Percentiles rank a stretch among this genome's conserved stretches.
These are phyloP conservation scores for Drosophila kokeensis DNA, from an alignment of 2,888 invertebrate genomes.

Conservation along the genomic window DNA sequence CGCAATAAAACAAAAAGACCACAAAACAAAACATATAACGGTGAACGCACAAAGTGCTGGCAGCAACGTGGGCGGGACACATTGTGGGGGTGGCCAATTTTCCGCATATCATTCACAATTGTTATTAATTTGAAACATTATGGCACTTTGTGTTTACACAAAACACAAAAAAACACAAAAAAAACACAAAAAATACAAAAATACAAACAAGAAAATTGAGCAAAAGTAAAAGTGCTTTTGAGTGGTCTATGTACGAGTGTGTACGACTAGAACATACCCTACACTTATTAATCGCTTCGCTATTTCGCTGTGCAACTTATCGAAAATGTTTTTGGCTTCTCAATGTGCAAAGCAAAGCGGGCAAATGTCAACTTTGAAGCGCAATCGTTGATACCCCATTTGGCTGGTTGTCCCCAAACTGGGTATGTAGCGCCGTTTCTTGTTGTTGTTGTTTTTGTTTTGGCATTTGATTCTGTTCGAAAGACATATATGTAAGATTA, in stretches of 20 bases:
- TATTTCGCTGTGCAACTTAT: background rate
- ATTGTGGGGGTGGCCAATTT: conserved; percentile 34
- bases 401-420: background rate
- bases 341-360: too few species aligned
- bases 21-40: background rate
- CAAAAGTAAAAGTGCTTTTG: conserved; percentile 35
- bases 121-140: conserved; percentile 76
- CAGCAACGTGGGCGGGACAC: conserved; percentile 4
- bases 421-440: conserved; percentile 3
- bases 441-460: conserved; percentile 15
- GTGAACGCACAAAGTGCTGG: background rate
- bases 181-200: conserved; percentile 15
- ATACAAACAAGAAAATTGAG: background rate
- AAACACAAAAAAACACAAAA: conserved; percentile 12
- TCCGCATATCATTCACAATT: conserved; percentile 63
- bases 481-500: conserved; percentile 9
- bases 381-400: conserved; percentile 8
- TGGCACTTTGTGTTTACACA: conserved; percentile 68
- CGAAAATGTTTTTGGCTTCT: too few species aligned
- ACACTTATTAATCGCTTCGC: background rate
- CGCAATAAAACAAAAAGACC: background rate
- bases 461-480: conserved; percentile 28
- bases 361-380: background rate
- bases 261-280: conserved; percentile 23
- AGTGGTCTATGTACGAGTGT: background rate